These are phyloP conservation scores for Amblyjoppa proteus DNA, from an alignment of 2,888 invertebrate species.

Conservation along the genomic window DNA sequence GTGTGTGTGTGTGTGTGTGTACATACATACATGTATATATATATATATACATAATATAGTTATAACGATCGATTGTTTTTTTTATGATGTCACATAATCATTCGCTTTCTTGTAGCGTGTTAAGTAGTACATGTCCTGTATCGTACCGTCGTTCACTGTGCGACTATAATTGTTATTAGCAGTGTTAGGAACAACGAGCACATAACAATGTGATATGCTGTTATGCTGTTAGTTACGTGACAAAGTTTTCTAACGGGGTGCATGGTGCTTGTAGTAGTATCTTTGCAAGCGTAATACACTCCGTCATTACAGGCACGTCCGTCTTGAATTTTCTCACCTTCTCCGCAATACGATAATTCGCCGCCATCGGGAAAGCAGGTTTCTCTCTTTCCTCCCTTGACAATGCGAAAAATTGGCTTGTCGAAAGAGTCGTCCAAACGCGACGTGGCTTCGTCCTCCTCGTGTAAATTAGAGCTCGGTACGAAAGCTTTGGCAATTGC, in stretches of 20 bases:
- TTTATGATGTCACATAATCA: constrained; percentile 31
- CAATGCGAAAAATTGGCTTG: not conserved
- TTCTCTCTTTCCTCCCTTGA: constrained; percentile 10
- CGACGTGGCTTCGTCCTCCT: not conserved
- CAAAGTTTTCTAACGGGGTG: constrained; percentile 72
- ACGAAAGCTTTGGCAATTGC: not conserved
- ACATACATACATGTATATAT: constrained; percentile 20
- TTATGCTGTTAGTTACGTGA: constrained; percentile 81
- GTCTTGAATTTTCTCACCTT: constrained; percentile 80
- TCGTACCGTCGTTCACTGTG: constrained; percentile 73
- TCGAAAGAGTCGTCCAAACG: not conserved
- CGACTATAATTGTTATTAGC: constrained; percentile 80
- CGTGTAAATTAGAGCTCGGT: not conserved
- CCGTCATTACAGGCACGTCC: constrained; percentile 69
- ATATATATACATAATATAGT: not conserved
- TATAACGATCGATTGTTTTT: not conserved
- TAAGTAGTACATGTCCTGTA: not conserved
- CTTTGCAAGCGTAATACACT: constrained; percentile 60
- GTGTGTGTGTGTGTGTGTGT: no score
- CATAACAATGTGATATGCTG: constrained; percentile 78
- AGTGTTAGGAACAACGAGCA: constrained; percentile 81
- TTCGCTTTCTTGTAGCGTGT: constrained; percentile 30
- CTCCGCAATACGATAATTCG: constrained; percentile 63
- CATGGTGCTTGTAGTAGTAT: constrained; percentile 46
- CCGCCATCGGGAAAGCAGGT: constrained; percentile 7